Evolutionary conservation across 2,797 vertebrate species (phyloP).

Genomic region (Coranthus polyacanthus): DNA sequence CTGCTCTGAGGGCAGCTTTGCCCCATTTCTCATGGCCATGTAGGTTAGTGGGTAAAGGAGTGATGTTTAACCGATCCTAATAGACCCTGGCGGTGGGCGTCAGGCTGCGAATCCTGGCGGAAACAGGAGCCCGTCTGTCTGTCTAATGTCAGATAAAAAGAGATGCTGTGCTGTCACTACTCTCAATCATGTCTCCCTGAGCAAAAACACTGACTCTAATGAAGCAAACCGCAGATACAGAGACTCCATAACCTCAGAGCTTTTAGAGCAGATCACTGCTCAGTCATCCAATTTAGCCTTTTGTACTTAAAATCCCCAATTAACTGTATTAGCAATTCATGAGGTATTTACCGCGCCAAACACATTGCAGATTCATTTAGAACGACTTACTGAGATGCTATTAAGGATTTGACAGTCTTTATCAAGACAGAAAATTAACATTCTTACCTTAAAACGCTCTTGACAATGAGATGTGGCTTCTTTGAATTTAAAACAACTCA

Average conservation of each 20-base stretch:
- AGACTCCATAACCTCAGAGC: constrained; percentile 46
- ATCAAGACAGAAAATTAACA: constrained; percentile 24
- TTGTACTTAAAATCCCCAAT: constrained; percentile 47
- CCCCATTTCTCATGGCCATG: constrained; percentile 64
- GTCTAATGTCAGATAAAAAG: constrained; percentile 60
- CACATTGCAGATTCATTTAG: constrained; percentile 39
- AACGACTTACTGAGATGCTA: constrained; percentile 29
- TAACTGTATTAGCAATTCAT: constrained; percentile 49
- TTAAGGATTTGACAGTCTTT: constrained; percentile 33
- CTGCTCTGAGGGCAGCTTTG: constrained; percentile 54
- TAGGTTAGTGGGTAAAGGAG: constrained; percentile 56
- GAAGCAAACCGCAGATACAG: constrained; percentile 48
- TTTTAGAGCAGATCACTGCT: constrained; percentile 39
- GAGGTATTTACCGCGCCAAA: constrained; percentile 47
- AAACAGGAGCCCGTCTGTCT: constrained; percentile 59
- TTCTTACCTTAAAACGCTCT: constrained; percentile 14
- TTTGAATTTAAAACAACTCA: constrained; percentile 14
- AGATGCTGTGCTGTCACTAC: constrained; percentile 56
- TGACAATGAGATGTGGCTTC: neutral
- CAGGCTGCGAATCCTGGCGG: constrained; percentile 36
- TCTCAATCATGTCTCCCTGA: constrained; percentile 58
- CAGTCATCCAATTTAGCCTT: constrained; percentile 45
- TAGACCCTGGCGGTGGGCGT: constrained; percentile 65
- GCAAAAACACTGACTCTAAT: constrained; percentile 56
- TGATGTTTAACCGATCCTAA: constrained; percentile 64